Evolutionary conservation across 2,113 vertebrate species (phyloP).

Genomic region (Myrmecophaga tridactyla): DNA sequence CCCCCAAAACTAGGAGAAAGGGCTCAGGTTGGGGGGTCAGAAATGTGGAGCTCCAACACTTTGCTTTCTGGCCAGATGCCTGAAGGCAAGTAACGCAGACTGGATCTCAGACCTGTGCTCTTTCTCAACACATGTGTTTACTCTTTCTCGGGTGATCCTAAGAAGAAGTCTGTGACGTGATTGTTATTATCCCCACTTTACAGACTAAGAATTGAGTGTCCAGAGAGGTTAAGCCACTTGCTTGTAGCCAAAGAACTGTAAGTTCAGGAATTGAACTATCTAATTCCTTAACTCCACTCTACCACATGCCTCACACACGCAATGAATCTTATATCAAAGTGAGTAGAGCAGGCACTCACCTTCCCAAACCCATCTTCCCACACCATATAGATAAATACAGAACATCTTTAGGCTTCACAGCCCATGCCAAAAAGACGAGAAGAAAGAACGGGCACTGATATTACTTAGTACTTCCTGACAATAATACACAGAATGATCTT

Average conservation of each 20-base stretch:
- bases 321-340: rapidly evolving
- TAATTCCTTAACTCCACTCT: neutral
- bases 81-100: neutral
- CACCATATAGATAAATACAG: neutral
- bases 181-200: neutral
- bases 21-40: neutral
- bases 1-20: neutral
- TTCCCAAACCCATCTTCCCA: neutral
- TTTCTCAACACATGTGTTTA: rapidly evolving
- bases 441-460: neutral
- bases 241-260: too few relatives aligned
- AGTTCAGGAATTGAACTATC: neutral
- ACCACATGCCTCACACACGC: rapidly evolving
- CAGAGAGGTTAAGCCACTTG: neutral
- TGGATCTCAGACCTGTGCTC: too few relatives aligned
- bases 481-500: neutral
- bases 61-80: neutral
- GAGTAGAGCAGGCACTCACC: neutral
- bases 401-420: neutral
- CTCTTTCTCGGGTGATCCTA: neutral
- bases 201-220: neutral
- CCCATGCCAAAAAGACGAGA: neutral
- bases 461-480: too few relatives aligned
- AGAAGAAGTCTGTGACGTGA: neutral
- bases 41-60: neutral